A percentile compares a stretch with the other conserved stretches of the same genome.
These are phyloP conservation scores for Syngnathoides biaculeatus DNA, from an alignment of 2,113 vertebrate species.

Conservation along the genomic window DNA sequence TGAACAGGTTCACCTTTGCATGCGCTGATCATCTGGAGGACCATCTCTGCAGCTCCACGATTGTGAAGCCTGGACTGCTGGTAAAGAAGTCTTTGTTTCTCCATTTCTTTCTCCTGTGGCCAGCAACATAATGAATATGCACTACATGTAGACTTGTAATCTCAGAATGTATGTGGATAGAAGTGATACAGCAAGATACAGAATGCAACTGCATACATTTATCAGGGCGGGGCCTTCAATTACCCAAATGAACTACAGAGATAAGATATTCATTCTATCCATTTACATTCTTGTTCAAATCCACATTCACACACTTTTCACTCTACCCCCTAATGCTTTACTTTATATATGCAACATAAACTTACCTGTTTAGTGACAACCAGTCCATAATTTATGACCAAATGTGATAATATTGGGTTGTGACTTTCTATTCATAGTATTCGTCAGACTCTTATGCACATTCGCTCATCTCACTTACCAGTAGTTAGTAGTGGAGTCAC, in stretches of 20 bases:
- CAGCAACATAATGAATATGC: constrained; percentile 31
- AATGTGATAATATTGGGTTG: constrained; percentile 13
- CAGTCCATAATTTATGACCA: not conserved
- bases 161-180: constrained; percentile 30
- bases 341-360: not conserved
- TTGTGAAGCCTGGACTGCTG: constrained; percentile 88
- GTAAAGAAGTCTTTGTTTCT: constrained; percentile 87
- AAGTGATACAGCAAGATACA: constrained; percentile 2
- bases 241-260: not conserved
- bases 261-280: constrained; percentile 25
- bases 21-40: constrained; percentile 92
- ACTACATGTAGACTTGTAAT: not conserved
- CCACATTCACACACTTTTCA: constrained; percentile 44
- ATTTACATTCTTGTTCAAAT: constrained; percentile 25
- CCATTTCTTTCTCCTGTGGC: constrained; percentile 89
- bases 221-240: not conserved
- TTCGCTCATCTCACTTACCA: constrained; percentile 41
- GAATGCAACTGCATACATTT: not conserved
- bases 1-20: constrained; percentile 79
- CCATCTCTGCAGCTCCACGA: constrained; percentile 89
- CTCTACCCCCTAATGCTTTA: constrained; percentile 7
- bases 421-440: not conserved
- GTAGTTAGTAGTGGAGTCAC: constrained; percentile 70
- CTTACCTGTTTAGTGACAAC: constrained; percentile 15
- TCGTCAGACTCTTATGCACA: constrained; percentile 38